Base-by-base conservation (phyloP, 2,797 vertebrate genomes). In the Trematomus bernacchii region DNA sequence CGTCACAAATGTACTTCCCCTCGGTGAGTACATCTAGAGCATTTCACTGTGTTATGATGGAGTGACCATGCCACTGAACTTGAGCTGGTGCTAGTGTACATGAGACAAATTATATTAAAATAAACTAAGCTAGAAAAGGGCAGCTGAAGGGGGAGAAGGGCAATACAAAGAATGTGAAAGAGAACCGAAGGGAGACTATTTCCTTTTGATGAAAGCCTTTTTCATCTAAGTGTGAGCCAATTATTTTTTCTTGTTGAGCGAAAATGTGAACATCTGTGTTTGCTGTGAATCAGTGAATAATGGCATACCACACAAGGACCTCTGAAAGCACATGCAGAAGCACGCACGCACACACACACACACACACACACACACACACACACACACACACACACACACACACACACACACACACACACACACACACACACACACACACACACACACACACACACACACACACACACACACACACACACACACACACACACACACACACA, bases 241-340 rank as follows among this genome's bases (percentile, higher is more conserved):
- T 91, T 92, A 82, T 89, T 88, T 87, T 27, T 86, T 71, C 67
- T 86, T 80, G 76, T 83, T 69, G 51, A 64, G 79, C 80, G 74
- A 85, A 86, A 85, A 89, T 81, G 79, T 82, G 85, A 89, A 81
- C 89, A 92, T 90, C 87, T 91, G 89, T 87, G 88, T 91, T 88
- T 89, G 82, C 76, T 72, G 70, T 79, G 76, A 91, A 87, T 90
- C 64, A 60, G 54, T 82, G 82, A 84, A 85, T 87, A 89, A 87
- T 73, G 73, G 71, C 48, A 50, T 73, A 47, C 10, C 21, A 19
- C 66, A 71, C 54, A 66, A 76, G 52, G 60, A 81, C 68, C 66
- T 66, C 75, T 73, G 48, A 65, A 73, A 15, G 10, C 44, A 52
- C 69, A 77, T 60, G 60, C 53, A 69, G 60, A 68, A 55, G 57